Percentiles rank a stretch among this genome's conserved stretches.
Conservation (phyloP, 2,888 invertebrate genomes). For the Agelastica alni region DNA sequence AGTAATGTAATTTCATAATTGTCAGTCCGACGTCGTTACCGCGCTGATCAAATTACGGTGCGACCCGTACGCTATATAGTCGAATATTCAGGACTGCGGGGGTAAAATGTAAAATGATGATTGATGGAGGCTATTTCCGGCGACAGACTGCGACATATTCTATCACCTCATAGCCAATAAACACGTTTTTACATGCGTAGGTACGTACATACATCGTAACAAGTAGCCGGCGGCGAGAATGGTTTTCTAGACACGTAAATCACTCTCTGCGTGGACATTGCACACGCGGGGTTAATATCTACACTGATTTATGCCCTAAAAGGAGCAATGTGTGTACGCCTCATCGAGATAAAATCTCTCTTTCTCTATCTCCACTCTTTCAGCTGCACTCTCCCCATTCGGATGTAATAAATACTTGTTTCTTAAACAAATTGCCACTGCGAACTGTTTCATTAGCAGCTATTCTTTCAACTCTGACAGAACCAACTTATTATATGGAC, state of each 20-base stretch:
- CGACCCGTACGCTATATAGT: constrained; percentile 43
- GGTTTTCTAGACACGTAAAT: constrained; percentile 56
- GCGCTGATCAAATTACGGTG: constrained; percentile 52
- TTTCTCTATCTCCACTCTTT: too few relatives aligned
- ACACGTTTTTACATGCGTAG: constrained; percentile 55
- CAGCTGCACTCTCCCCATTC: too few relatives aligned
- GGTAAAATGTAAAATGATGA: constrained; percentile 56
- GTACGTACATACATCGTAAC: constrained; percentile 53
- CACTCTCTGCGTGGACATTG: constrained; percentile 53
- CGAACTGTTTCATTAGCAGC: too few relatives aligned
- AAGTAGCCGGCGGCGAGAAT: constrained; percentile 52
- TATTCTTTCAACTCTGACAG: too few relatives aligned
- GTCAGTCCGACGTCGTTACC: constrained; percentile 53
- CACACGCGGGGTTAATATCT: constrained; percentile 57
- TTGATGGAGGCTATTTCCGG: constrained; percentile 55
- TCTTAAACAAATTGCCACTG: too few relatives aligned
- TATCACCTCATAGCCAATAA: constrained; percentile 53
- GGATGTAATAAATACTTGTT: too few relatives aligned
- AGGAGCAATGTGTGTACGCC: constrained; percentile 41
- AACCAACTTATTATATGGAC: too few relatives aligned
- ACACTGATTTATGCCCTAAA: constrained; percentile 51
- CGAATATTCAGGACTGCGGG: constrained; percentile 33
- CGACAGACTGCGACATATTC: constrained; percentile 52
- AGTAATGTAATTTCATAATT: constrained; percentile 57
- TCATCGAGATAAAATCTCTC: constrained; percentile 22